A percentile compares a stretch with the other conserved stretches of the same genome.
These are phyloP conservation scores for Drosophila meridionalis DNA, from an alignment of 2,888 invertebrate species.

Conservation along the genomic window DNA sequence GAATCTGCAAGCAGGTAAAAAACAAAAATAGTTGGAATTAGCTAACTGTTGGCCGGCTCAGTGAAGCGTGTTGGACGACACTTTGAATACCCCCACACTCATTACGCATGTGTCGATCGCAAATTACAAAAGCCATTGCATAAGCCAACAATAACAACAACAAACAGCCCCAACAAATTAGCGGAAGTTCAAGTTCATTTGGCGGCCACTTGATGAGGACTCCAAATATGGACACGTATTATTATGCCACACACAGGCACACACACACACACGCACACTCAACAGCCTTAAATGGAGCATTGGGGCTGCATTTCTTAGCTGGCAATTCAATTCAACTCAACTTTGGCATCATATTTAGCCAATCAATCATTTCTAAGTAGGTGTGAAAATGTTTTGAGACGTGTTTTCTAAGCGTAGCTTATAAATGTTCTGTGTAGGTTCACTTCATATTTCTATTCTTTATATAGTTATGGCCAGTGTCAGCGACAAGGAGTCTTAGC, in stretches of 20 bases:
- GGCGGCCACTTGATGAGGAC: constrained; percentile 42
- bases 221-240: constrained; percentile 60
- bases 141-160: constrained; percentile 40
- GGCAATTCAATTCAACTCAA: constrained; percentile 4
- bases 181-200: constrained; percentile 79
- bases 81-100: constrained; percentile 40
- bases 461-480: neutral
- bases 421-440: constrained; percentile 25
- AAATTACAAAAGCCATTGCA: constrained; percentile 57
- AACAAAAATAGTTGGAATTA: constrained; percentile 27
- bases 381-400: constrained; percentile 39
- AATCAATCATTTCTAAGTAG: constrained; percentile 50
- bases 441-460: neutral
- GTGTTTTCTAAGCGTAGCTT: constrained; percentile 22
- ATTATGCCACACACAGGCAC: constrained; percentile 18
- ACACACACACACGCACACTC: constrained; percentile 5
- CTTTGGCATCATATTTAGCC: constrained; percentile 21
- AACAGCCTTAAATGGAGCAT: constrained; percentile 43
- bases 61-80: constrained; percentile 8
- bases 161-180: constrained; percentile 6
- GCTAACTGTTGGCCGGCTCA: constrained; percentile 26
- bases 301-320: constrained; percentile 47
- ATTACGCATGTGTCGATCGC: constrained; percentile 38
- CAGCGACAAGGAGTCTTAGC: neutral
- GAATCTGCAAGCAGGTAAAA: constrained; percentile 49